Base-by-base conservation (phyloP, 2,888 invertebrate genomes). In the Cynaeus angustus region DNA sequence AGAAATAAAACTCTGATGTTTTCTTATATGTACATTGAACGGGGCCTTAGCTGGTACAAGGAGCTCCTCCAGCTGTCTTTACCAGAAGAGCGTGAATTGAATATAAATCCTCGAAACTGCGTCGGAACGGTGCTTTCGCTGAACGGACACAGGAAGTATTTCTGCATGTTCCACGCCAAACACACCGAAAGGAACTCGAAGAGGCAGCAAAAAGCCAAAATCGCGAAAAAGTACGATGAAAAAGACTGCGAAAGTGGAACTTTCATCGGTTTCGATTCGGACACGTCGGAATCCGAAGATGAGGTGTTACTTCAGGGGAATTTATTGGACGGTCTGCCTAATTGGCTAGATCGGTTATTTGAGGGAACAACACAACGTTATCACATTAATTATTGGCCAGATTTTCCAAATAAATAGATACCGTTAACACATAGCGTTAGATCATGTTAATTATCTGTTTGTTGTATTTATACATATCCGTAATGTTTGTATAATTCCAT, bases 341-440 rank as follows among this genome's bases (percentile, higher is more conserved):
- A 96, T 86, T 99, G 99, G 99, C 87, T 99, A 81, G 99, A 99
- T 85, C 91, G 97, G 16, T 87, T 99, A 74, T 98, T 99, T 83
- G 99, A 99, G 85, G 99, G 99, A 73, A 93, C 94, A 73, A 96
- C 98, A 4, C 94, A 96, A 84, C 92, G 98, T 77, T 98, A 98
- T 87, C 94, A 96, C 85, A 92, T 99, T 78, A 96, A 97, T 86
- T 97, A 97, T 86, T 99, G 99, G 99, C 99, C 99, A n/a, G 96
- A 96, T 82, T 96, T 95, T 88, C 92, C 92, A 75, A 91, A 92
- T 81, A 94, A 94, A 86, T 94, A 56, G 45, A 48, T 50, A 28
- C 33, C 59, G 59, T 59, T 50, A 56, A 59, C 52, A 48, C 14
- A 13, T 65, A 66, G 46, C 30, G 21, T 33, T 65, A 50, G 48